These are phyloP conservation scores for Glareola pratincola DNA, from an alignment of 2,113 vertebrate genomes.

Conservation along the genomic window DNA sequence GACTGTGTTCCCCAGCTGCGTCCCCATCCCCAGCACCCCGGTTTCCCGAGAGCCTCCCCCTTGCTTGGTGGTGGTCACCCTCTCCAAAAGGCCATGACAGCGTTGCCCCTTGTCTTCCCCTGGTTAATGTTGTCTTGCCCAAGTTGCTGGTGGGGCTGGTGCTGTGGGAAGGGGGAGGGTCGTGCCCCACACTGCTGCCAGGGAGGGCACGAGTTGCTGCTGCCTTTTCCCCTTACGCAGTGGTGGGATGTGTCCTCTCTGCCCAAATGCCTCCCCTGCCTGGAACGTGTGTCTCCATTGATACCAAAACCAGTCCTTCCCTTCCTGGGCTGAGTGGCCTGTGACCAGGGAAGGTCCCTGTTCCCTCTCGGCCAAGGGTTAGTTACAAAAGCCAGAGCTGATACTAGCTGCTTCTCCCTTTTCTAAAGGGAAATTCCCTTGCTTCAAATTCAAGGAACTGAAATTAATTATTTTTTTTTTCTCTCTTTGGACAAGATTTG, in stretches of 20 bases:
- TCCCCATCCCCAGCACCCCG: neutral
- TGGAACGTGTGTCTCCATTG: rapidly evolving
- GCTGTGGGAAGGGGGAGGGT: neutral
- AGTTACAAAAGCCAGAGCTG: neutral
- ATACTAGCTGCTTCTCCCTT: neutral
- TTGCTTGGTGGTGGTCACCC: neutral
- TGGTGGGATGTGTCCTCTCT: neutral
- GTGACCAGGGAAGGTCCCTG: neutral
- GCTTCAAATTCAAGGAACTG: neutral
- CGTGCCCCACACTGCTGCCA: neutral
- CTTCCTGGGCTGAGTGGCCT: neutral
- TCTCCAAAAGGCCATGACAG: neutral
- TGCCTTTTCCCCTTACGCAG: neutral
- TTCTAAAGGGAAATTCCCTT: neutral
- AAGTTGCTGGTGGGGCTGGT: neutral
- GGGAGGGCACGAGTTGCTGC: rapidly evolving
- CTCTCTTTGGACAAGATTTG: neutral
- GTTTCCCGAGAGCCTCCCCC: neutral
- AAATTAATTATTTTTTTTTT: neutral
- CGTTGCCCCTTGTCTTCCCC: rapidly evolving
- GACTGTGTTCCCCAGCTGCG: rapidly evolving
- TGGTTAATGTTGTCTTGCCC: neutral
- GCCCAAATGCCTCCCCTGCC: neutral
- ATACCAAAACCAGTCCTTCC: neutral
- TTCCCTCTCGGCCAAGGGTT: neutral